These are phyloP conservation scores for Coilia nasus DNA, from an alignment of 2,797 vertebrate species.

Conservation along the genomic window DNA sequence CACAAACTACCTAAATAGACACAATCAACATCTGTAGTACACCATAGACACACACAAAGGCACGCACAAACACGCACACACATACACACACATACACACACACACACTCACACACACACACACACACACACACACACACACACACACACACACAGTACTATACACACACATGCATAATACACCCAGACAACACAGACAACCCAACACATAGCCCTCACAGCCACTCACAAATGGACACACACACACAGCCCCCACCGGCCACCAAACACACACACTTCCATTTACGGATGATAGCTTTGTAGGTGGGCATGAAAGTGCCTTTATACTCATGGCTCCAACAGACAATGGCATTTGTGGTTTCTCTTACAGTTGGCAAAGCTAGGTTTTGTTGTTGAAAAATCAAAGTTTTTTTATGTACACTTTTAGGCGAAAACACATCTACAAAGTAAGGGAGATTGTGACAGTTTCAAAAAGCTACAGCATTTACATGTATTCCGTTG, in stretches of 20 bases:
- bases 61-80: background rate
- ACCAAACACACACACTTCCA: background rate
- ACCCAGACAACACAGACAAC: background rate
- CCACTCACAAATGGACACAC: background rate
- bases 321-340: background rate
- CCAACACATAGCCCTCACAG: too few relatives aligned
- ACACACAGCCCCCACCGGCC: background rate
- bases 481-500: constrained; percentile 13
- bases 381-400: background rate
- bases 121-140: background rate
- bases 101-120: background rate
- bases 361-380: background rate
- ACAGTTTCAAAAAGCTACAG: constrained; percentile 2
- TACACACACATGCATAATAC: background rate
- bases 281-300: background rate
- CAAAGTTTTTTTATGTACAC: constrained; percentile 19
- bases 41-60: background rate
- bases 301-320: constrained; percentile 9
- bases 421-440: background rate
- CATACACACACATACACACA: background rate
- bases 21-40: background rate
- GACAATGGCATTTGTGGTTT: constrained; percentile 7
- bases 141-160: background rate
- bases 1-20: background rate
- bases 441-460: background rate